Base-by-base conservation (phyloP, 2,113 vertebrate genomes). In the Sylvilagus bachmani region DNA sequence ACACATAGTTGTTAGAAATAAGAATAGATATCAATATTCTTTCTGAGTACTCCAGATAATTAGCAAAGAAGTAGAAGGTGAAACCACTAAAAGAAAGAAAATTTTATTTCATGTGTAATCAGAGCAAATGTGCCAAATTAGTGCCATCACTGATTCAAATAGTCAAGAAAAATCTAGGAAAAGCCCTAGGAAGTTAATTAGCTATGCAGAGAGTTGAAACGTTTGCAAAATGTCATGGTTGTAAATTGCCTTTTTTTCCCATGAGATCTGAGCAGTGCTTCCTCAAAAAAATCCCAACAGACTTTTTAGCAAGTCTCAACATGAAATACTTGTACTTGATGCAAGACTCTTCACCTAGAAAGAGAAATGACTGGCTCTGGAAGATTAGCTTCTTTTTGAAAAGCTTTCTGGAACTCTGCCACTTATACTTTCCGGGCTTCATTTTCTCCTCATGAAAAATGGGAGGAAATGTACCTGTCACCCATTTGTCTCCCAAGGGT, bases 61-160 rank as follows among this genome's bases (percentile, higher is more conserved):
- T 55, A 62, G 70, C 33, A 91, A 93, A 95, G 66, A 95, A 96
- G 89, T 74, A 78, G 8, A 69, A 81, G 81, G 22, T 64, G 13
- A 85, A 66, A 51, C 69, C 83, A 91, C 75, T 93, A 53, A 55
- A 94, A 86, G 5, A 89, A 89, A 91, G 90, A 89, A 66, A 36
- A 95, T 95, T 95, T 95, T 84, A 97, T 94, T 94, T 96, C 31
- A 84, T 66, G 7, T 87, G 67, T 93, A 94, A 96, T 96, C 93
- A 97, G 93, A 94, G 86, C 89, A 95, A 96, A 87, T 93, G 84
- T 93, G 84, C 74, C 78, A 95, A 89, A 66, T 81, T 82, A 93
- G 89, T 96, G 44, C 44, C 86, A 97, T 96, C 93, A 96, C 80
- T 93, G 93, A 95, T 94, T 96, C 75, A 94, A 69, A 96, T 66